Evolutionary conservation across 2,888 invertebrate species (phyloP).

Genomic region (Pyrochroa serraticornis): DNA sequence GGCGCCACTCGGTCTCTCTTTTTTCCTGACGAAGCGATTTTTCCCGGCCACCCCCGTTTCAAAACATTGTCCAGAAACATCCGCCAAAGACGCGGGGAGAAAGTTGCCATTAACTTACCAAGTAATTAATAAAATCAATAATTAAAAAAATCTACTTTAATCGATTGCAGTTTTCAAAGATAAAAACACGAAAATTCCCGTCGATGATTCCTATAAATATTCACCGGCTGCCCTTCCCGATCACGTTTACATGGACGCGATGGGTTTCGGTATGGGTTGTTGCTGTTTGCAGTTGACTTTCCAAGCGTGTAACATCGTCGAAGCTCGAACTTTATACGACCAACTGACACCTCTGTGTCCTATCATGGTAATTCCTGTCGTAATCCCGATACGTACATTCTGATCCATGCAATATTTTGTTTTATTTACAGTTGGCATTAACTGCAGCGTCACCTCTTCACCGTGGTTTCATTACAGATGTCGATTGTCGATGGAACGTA

Average conservation of each 20-base stretch:
- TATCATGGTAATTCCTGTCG: constrained; percentile 74
- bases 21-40: constrained; percentile 95
- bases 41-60: constrained; percentile 93
- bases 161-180: constrained; percentile 81
- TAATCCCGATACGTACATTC: not conserved
- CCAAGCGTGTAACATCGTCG: constrained; percentile 94
- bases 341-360: constrained; percentile 97
- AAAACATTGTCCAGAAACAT: constrained; percentile 93
- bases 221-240: constrained; percentile 79
- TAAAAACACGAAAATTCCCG: constrained; percentile 81
- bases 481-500: constrained; percentile 98
- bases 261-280: constrained; percentile 99
- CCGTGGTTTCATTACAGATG: constrained; percentile 91
- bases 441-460: constrained; percentile 96
- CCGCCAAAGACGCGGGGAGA: constrained; percentile 87
- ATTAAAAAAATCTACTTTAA: not conserved
- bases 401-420: constrained; percentile 1
- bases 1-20: constrained; percentile 85
- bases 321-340: constrained; percentile 95
- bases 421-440: constrained; percentile 76
- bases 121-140: constrained; percentile 63
- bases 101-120: constrained; percentile 96
- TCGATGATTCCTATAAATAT: constrained; percentile 73
- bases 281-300: constrained; percentile 96
- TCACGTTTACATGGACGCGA: constrained; percentile 97